A percentile compares a stretch with the other conserved stretches of the same genome.
These are phyloP conservation scores for Drosophila takahashii DNA, from an alignment of 1,140 invertebrate species.

Conservation along the genomic window DNA sequence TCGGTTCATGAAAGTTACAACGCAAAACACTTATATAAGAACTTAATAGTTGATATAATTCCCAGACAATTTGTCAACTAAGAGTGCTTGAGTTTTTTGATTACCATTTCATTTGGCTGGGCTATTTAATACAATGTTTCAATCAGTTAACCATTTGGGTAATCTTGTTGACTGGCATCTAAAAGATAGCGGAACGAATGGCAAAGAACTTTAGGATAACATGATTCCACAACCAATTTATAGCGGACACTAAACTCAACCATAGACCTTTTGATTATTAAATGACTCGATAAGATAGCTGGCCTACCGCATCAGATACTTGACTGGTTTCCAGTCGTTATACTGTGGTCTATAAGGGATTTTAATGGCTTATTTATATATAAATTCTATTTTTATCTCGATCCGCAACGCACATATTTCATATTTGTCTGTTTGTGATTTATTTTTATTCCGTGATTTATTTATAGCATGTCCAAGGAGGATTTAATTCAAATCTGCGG, in stretches of 20 bases:
- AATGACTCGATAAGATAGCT: slow-evolving; percentile 15
- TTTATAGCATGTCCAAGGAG: slow-evolving; percentile 90
- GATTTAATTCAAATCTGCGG: slow-evolving; percentile 98
- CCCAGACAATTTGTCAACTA: background rate
- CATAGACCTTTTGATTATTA: background rate
- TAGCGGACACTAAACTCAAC: background rate
- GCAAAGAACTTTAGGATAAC: slow-evolving; percentile 4
- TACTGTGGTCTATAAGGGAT: background rate
- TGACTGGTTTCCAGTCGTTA: background rate
- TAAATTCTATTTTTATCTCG: slow-evolving; percentile 5
- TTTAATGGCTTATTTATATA: background rate
- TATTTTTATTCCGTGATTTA: slow-evolving; percentile 14
- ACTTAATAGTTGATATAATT: background rate
- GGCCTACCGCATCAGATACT: background rate
- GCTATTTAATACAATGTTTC: background rate
- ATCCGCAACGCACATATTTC: background rate
- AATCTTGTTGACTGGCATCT: slow-evolving; percentile 13
- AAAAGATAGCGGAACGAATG: background rate
- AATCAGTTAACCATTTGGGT: slow-evolving; percentile 4
- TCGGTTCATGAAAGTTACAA: background rate
- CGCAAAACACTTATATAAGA: background rate
- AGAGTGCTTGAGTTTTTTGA: background rate
- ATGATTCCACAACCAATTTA: slow-evolving; percentile 7
- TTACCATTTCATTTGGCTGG: background rate
- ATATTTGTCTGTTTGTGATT: background rate